Base-by-base conservation (phyloP, 2,113 vertebrate genomes). In the Cisticola juncidis region DNA sequence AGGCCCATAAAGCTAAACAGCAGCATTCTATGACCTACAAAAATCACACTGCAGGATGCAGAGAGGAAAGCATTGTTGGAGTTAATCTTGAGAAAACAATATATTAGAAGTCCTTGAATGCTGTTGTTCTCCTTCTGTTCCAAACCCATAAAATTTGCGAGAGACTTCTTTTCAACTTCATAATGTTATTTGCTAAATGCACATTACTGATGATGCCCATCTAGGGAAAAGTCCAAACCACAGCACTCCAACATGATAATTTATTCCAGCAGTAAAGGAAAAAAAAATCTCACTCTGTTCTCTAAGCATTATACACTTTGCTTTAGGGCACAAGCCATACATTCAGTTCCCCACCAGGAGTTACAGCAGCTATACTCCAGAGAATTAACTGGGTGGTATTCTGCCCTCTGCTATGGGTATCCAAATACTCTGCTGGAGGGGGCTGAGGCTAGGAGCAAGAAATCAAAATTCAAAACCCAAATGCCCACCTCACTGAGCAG, bases 241-340 rank as follows among this genome's bases (percentile, higher is more conserved):
- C 3, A 6, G 58, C 60, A 74, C 65, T 92, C n/a, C 1, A 0
- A 78, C n/a, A 64, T 10, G 16, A 9, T 86, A 92, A 92, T 94
- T 93, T 83, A 96, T 78, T 96, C 90, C 60, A 83, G 68, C 35
- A 88, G 85, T 68, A 92, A 92, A 82, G 33, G 11, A 80, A 71
- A 72, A 23, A 56, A 65, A 81, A 47, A 3, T 12, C 64, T 45
- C 53, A 36, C 42, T 90, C 62, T 90, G 50, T 88, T 96, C 79
- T 81, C 54, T 77, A 66, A 92, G 90, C 62, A 93, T 86, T 77
- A 82, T 77, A 93, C 20, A 58, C 56, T 88, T 88, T 70, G 94
- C 95, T 93, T 82, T 82, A 92, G 89, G 90, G 84, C 58, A 89
- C 61, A 77, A 95, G 35, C 45, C 68, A 90, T 48, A 50, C 50